These are phyloP conservation scores for Atractosteus spatula DNA, from an alignment of 2,113 vertebrate species.

Conservation along the genomic window DNA sequence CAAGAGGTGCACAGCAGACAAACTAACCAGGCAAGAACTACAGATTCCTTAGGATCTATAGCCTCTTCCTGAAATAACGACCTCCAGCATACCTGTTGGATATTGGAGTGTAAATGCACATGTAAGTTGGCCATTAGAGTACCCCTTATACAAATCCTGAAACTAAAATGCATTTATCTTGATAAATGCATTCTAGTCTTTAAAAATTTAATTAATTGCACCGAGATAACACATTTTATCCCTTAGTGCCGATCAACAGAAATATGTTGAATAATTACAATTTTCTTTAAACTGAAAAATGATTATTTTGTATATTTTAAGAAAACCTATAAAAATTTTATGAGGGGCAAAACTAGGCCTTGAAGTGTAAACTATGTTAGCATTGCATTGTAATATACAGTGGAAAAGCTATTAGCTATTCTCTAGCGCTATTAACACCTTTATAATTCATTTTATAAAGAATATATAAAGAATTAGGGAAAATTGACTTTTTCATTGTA, in stretches of 20 bases:
- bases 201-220: too few relatives aligned
- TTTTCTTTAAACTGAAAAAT: too few relatives aligned
- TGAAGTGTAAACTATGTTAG: too few relatives aligned
- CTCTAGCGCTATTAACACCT: background rate
- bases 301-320: too few relatives aligned
- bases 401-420: background rate
- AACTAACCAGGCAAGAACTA: background rate
- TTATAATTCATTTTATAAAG: background rate
- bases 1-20: background rate
- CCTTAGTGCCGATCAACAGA: too few relatives aligned
- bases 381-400: too few relatives aligned
- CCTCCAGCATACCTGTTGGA: background rate
- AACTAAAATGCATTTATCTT: background rate
- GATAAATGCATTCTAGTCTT: too few relatives aligned
- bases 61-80: background rate
- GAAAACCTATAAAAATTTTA: too few relatives aligned
- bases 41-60: background rate
- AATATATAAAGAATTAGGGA: background rate
- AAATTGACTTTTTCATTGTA: background rate
- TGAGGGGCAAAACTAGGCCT: too few relatives aligned
- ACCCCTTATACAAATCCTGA: background rate
- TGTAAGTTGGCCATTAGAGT: background rate
- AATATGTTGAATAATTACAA: too few relatives aligned
- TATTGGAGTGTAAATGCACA: background rate
- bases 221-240: too few relatives aligned